Base-by-base conservation (phyloP, 2,888 invertebrate species). In the Octonoba sinensis region DNA sequence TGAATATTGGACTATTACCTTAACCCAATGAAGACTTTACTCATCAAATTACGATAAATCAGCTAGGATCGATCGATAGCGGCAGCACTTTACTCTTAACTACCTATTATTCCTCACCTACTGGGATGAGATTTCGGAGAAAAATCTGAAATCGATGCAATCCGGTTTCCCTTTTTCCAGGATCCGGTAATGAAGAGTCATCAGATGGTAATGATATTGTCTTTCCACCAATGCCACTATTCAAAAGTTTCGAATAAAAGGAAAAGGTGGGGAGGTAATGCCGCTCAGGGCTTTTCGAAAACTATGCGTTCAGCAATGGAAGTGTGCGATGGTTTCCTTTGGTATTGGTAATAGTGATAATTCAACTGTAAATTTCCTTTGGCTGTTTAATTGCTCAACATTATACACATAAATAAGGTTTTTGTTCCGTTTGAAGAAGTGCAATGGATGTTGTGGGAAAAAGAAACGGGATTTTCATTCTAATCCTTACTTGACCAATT, bases 1-100 rank as follows among this genome's bases (percentile, higher is more conserved):
- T 57, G 57, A 57, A 20, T 57, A 57, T n/a, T 20, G 57, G 57
- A 20, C 22, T 57, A 57, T 57, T 57, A 57, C 22, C 57, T 57
- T 57, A 57, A 57, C 57, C 57, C 57, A 57, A 20, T 57, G 57
- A 57, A 57, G 57, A 57, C 57, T 57, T 57, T 57, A 57, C 57
- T 57, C 57, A 57, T 57, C 57, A 57, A 57, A 57, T 57, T 57
- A 57, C 57, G 57, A 57, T 57, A 57, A 57, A 57, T 57, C 57
- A 57, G 57, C 22, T 15, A 12, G 22, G 20, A 57, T 20, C 57
- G 57, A 57, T 57, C 57, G 22, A 57, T 57, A 57, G 2, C 18
- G 57, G 13, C 57, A 57, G 57, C 57, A 57, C 57, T 57, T 20
- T 57, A n/a, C 13, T 57, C 57, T 57, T 57, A 57, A 57, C n/a